These are phyloP conservation scores for Heterodera carotae DNA, from an alignment of 1,140 invertebrate species.

Conservation along the genomic window DNA sequence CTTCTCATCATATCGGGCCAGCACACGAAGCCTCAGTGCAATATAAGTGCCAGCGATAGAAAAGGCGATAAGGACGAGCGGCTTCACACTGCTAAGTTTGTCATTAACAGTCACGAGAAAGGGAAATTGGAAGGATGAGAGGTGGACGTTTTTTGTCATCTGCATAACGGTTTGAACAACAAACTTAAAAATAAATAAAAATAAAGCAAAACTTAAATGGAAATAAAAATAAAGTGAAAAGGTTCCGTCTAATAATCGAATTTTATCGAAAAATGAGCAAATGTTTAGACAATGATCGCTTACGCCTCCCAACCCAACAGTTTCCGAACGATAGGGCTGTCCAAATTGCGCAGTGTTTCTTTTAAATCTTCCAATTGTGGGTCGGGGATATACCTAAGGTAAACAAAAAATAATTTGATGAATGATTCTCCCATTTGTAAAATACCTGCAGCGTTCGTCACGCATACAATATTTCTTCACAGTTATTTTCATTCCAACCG, in stretches of 20 bases:
- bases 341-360: slow-evolving; percentile 59
- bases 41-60: slow-evolving; percentile 14
- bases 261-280: no score
- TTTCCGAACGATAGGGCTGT: slow-evolving; percentile 56
- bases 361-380: slow-evolving; percentile 57
- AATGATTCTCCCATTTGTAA: slow-evolving; percentile 1
- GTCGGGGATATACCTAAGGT: slow-evolving; percentile 58
- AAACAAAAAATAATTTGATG: not conserved
- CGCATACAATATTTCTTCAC: slow-evolving; percentile 60
- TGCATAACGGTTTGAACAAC: no score
- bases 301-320: slow-evolving; percentile 60
- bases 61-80: not conserved
- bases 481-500: slow-evolving; percentile 58
- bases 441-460: slow-evolving; percentile 55
- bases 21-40: not conserved
- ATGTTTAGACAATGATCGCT: not conserved
- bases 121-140: not conserved
- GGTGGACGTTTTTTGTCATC: not conserved
- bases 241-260: no score
- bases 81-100: not conserved
- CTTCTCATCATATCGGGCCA: not conserved
- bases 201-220: no score
- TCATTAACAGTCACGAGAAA: not conserved
- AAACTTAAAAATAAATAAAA: no score
- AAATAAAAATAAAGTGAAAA: no score